Evolutionary conservation across 2,797 vertebrate genomes (phyloP).

Genomic region (Lagothrix lagotricha): DNA sequence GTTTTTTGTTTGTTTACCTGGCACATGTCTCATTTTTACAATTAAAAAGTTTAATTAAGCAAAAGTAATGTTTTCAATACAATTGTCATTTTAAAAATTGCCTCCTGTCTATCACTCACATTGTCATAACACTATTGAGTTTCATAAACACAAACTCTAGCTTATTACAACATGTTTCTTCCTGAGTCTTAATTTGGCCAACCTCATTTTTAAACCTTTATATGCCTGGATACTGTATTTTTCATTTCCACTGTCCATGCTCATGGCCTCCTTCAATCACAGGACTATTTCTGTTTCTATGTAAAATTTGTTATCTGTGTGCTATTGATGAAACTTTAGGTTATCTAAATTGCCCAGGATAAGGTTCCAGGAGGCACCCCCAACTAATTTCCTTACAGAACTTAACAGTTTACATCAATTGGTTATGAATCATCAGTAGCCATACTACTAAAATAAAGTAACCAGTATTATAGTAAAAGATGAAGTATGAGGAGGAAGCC

Average conservation of each 20-base stretch:
- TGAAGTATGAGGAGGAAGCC: not conserved
- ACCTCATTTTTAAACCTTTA: not conserved
- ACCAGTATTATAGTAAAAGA: not conserved
- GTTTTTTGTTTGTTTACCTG: not conserved
- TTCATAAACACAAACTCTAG: not conserved
- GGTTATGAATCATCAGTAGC: not conserved
- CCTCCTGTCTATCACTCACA: not conserved
- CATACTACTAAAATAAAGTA: not conserved
- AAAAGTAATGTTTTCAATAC: not conserved
- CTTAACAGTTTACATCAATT: not conserved
- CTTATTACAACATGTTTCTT: not conserved
- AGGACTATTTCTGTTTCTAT: not conserved
- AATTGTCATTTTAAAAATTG: conserved; percentile 4
- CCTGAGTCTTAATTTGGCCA: not conserved
- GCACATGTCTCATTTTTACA: not conserved
- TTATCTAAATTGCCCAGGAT: not conserved
- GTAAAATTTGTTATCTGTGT: not conserved
- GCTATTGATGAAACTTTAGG: not conserved
- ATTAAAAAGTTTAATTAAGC: not conserved
- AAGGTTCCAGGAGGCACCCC: not conserved
- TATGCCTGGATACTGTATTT: not conserved
- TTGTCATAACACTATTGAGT: not conserved
- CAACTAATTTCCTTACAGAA: not conserved
- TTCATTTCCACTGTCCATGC: not conserved
- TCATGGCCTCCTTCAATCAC: not conserved